Base-by-base conservation (phyloP, 2,113 vertebrate genomes). In the Neodontobutis hainanensis region DNA sequence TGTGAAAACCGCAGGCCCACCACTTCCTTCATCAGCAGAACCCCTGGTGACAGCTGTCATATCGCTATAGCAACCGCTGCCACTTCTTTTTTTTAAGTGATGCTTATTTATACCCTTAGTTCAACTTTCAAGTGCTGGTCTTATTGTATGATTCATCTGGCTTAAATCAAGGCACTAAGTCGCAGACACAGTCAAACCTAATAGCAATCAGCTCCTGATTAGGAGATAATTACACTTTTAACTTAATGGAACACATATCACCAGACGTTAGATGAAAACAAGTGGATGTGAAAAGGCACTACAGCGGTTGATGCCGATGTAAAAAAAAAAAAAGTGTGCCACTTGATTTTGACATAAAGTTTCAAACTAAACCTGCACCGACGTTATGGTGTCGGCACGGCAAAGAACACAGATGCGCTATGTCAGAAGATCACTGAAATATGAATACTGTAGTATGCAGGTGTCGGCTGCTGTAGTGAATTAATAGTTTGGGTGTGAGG, bases 71-170 rank as follows among this genome's bases (percentile, higher is more conserved):
- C 78, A 86, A 88, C 70, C 0, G 51, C 65, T 66, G 74, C 69
- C 80, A 80, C 80, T 61, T 69, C 42, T 11, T 34, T 11, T 32
- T 75, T 78, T 63, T 47, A 77, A 68, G 35, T 59, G 4, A 47
- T 57, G 58, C 71, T 82, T 86, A 85, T 90, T 88, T 89, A 81
- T 81, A 79, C 77, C 76, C 83, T 68, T 57, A 15, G 73, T 65
- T 80, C 62, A 79, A 83, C 70, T 86, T 86, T 74, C 61, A 79
- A 76, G 65, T 60, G 40, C 65, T 56, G 57, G 53, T 61, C 66
- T 71, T 44, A 73, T 61, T 58, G 63, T 51, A 12, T 70, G 74
- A 81, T 15, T 84, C 65, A 77, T 69, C 50, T 36, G 61, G 60
- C 35, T 77, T 72, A 61, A 77, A 73, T 62, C 11, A 62, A 50